These are phyloP conservation scores for Batillaria attramentaria DNA, from an alignment of 1,140 invertebrate species.

Conservation along the genomic window DNA sequence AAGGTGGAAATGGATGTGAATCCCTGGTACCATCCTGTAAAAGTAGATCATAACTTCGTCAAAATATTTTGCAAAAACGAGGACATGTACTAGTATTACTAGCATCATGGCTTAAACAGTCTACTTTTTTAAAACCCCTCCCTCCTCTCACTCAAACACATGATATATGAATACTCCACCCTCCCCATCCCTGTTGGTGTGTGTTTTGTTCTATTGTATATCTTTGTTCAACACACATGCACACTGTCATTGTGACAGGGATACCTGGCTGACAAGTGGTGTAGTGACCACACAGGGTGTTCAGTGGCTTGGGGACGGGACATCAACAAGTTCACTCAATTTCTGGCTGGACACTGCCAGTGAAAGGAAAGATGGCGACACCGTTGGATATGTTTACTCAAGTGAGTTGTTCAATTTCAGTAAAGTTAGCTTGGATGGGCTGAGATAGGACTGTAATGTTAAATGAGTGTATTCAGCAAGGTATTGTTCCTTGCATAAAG, in stretches of 20 bases:
- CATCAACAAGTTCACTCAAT: slow-evolving; percentile 9
- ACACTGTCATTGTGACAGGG: slow-evolving; percentile 25
- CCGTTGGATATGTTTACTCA: slow-evolving; percentile 27
- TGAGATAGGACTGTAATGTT: neutral
- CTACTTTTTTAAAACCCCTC: neutral
- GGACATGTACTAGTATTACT: neutral
- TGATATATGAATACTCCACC: neutral
- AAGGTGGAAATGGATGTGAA: too few relatives aligned
- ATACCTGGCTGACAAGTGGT: slow-evolving; percentile 51
- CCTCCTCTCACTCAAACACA: neutral
- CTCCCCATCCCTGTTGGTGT: too few relatives aligned
- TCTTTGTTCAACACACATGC: neutral
- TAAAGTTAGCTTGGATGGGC: neutral
- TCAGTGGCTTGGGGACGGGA: slow-evolving; percentile 29
- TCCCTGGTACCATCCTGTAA: too few relatives aligned
- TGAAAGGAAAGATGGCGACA: slow-evolving; percentile 11
- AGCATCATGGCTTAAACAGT: neutral
- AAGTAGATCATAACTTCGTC: neutral
- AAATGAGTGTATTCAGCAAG: neutral
- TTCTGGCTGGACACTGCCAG: slow-evolving; percentile 27
- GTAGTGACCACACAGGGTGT: slow-evolving; percentile 22
- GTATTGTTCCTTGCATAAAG: neutral
- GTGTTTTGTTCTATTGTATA: too few relatives aligned
- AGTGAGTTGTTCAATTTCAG: neutral
- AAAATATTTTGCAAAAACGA: neutral